These are phyloP conservation scores for Hipposideros armiger DNA, from an alignment of 2,113 vertebrate species.

Conservation along the genomic window DNA sequence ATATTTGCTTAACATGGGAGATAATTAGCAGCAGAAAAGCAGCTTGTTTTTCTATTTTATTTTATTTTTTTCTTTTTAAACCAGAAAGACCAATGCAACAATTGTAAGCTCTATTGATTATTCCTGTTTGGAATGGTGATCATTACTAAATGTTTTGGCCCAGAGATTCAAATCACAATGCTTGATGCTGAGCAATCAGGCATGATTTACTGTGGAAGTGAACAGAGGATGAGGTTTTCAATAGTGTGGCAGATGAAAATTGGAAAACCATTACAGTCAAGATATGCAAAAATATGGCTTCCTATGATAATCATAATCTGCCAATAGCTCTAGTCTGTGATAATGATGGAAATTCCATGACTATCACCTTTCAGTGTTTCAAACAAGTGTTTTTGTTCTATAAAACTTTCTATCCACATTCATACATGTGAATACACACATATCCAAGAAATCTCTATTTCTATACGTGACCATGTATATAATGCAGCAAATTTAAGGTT, in stretches of 20 bases:
- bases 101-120: background rate
- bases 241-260: background rate
- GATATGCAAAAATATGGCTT: background rate
- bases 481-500: background rate
- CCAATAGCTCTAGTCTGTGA: background rate
- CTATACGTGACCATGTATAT: background rate
- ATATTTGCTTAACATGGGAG: background rate
- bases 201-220: background rate
- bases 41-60: background rate
- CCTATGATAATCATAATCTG: background rate
- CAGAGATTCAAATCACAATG: background rate
- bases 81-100: background rate
- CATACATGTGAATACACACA: background rate
- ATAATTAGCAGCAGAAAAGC: background rate
- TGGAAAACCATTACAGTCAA: background rate
- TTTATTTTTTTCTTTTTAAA: background rate
- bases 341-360: background rate
- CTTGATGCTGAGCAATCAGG: background rate
- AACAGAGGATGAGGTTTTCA: background rate
- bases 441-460: background rate
- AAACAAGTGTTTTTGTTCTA: background rate
- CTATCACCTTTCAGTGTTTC: background rate
- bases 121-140: background rate
- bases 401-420: background rate
- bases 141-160: constrained; percentile 34